Base-by-base conservation (phyloP, 92 coral and sea anemone genomes). In the Phymanthus crucifer region DNA sequence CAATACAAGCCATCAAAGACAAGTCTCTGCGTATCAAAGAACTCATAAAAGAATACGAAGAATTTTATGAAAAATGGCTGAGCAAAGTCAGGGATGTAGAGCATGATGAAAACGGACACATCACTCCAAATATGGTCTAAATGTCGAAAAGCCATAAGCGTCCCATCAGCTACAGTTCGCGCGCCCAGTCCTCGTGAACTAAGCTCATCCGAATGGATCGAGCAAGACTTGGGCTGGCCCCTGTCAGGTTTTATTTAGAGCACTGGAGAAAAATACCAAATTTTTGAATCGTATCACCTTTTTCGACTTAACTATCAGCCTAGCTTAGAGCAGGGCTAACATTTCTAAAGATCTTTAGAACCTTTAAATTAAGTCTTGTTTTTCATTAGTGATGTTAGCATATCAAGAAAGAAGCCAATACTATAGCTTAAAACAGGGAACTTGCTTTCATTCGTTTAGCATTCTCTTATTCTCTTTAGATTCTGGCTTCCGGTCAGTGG, bases 1-100 rank as follows among this genome's bases (percentile, higher is more conserved):
- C 97, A 14, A 83, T 92, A 29, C 98, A 89, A 71, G 89, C 80
- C 68, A 93, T 96, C 82, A 90, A 96, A 73, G 83, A 81, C 66
- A 89, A 89, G 86, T 90, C 98, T 2, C 33, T 78, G 4, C 81
- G 83, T 48, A 91, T 96, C 78, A 90, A 87, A 76, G 91, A 96
- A 70, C 96, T 96, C 47, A 87, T 96, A 70, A 88, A 83, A 36
- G 99, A 96, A 76, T 96, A 86, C 40, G 98, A 96, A 45, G 99
- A 90, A 54, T 96, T 90, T 74, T 96, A 93, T 61, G 99, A 96
- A 70, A 85, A 33, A 40, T 96, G 99, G 99, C 78, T 93, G 48
- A 81, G 71, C 43, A 91, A 94, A 76, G 85, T 96, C 69, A 91
- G 81, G 31, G 95, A 86, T 5, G 87, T 86, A 14, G 97, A 92